phyloP scores from a whole-genome alignment of 1,140 invertebrate genomes.

The Pinna nobilis region DNA sequence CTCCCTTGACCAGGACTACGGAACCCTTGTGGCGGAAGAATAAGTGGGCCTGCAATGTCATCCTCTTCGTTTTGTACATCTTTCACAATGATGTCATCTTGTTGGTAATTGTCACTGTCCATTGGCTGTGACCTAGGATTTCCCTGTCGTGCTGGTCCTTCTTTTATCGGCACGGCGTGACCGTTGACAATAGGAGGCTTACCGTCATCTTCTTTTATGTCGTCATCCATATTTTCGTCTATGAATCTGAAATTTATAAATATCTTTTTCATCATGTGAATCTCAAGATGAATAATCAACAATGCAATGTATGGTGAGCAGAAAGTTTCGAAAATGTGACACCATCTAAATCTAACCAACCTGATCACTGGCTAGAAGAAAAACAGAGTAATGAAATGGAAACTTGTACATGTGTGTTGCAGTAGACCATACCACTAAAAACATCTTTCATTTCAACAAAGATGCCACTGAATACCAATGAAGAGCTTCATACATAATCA shows the following conservation, averaged over 20 bases:
- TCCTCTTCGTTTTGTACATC: slow-evolving; percentile 58
- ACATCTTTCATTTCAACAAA: too few relatives aligned
- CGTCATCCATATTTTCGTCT: slow-evolving; percentile 59
- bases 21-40: slow-evolving; percentile 66
- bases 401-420: too few relatives aligned
- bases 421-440: too few relatives aligned
- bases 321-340: too few relatives aligned
- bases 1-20: slow-evolving; percentile 45
- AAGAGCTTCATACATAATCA: too few relatives aligned
- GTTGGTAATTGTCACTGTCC: slow-evolving; percentile 51
- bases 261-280: too few relatives aligned
- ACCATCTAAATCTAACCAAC: too few relatives aligned
- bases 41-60: slow-evolving; percentile 55
- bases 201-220: slow-evolving; percentile 31
- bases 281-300: neutral
- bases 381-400: too few relatives aligned
- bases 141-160: slow-evolving; percentile 47
- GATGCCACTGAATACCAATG: too few relatives aligned
- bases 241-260: slow-evolving; percentile 52
- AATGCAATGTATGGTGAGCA: too few relatives aligned
- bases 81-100: slow-evolving; percentile 35
- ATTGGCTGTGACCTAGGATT: slow-evolving; percentile 48
- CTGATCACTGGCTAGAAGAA: too few relatives aligned
- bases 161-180: slow-evolving; percentile 56
- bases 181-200: slow-evolving; percentile 61